Base-by-base conservation (phyloP, 2,113 vertebrate species). In the Alosa alosa region DNA sequence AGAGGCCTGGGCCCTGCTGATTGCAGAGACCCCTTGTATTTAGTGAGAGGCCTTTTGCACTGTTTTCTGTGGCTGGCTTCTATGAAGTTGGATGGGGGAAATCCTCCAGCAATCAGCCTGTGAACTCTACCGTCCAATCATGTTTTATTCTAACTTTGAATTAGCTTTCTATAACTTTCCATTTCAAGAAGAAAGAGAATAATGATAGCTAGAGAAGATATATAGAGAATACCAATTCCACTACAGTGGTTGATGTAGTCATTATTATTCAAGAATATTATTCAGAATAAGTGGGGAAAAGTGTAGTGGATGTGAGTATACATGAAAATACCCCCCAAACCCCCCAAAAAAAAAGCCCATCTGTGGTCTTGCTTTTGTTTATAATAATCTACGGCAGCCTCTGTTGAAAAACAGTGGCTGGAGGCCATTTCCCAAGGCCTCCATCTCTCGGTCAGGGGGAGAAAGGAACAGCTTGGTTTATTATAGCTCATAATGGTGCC, bases 401-500 rank as follows among this genome's bases (percentile, higher is more conserved):
- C 10, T 39, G 25, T 39, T 36, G 72, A 36, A 87, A 90, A 83
- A 86, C 88, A 87, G 87, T 91, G 89, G 88, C 87, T 85, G 83
- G n/a, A 72, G 64, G 72, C 72, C 31, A 15, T 39, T 13, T 78
- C 72, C 72, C 25, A 78, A 39, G 72, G 25, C 31, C 72, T 36
- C 72, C 13, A 1, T 36, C 72, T 78, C 31, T 78, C 31, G 25
- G 72, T 36, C 72, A 78, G 72, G 11, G 31, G 15, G 31, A 82
- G 86, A 41, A 57, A 82, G 85, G 88, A 90, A 89, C 91, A 93
- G 91, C 91, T 90, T 86, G 91, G 90, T 84, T 90, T 89, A 92
- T 92, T 93, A 92, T 91, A 87, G 86, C 91, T 81, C 92, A 92
- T 94, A 90, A 91, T 90, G 89, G 88, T 89, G 85, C 87, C 89